Evolutionary conservation across 2,888 invertebrate species (phyloP).

Genomic region (Nephrotoma flavescens): DNA sequence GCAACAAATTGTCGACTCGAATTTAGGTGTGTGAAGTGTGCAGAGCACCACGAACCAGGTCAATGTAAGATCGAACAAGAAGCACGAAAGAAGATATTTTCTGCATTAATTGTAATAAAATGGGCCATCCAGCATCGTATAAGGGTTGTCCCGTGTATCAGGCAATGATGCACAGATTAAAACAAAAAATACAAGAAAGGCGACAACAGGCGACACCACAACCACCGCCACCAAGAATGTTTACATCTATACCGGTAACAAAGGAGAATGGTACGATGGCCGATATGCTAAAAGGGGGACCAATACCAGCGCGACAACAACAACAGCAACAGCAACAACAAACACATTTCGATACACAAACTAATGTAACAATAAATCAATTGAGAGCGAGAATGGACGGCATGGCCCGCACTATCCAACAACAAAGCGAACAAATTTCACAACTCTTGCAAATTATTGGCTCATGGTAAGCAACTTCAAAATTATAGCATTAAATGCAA

Average conservation of each 20-base stretch:
- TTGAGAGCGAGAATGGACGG: no score
- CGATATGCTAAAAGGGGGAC: no score
- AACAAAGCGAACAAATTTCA: neutral
- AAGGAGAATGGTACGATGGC: neutral
- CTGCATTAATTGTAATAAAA: neutral
- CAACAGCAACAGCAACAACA: neutral
- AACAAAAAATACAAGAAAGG: neutral
- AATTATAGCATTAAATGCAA: neutral
- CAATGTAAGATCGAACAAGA: no score
- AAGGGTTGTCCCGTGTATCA: neutral
- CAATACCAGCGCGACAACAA: neutral
- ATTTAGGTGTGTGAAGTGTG: no score
- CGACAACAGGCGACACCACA: neutral
- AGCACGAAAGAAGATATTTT: no score
- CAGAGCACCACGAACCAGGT: no score
- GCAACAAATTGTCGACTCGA: no score
- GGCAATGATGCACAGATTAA: neutral
- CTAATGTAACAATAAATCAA: no score
- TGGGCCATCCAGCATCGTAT: no score
- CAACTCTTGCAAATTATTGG: neutral
- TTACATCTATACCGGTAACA: neutral
- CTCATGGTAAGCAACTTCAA: neutral
- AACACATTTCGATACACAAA: no score
- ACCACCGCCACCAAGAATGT: neutral
- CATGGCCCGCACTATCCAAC: no score